A percentile compares a stretch with the other conserved stretches of the same genome.
Evolutionary conservation across 2,113 vertebrate species (phyloP).

Genomic region (Cranoglanis bouderius): DNA sequence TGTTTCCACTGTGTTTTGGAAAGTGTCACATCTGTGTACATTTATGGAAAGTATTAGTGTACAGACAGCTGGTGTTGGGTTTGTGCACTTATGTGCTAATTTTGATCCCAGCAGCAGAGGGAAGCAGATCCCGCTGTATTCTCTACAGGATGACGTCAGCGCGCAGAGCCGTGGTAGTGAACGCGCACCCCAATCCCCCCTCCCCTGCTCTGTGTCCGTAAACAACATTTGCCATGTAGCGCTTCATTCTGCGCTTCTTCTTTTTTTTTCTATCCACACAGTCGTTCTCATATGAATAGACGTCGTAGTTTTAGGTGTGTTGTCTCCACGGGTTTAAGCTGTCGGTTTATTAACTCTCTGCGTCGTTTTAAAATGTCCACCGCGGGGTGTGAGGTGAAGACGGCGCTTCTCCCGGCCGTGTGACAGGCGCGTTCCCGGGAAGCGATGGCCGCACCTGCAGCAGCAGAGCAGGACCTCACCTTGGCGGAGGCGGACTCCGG

Average conservation of each 20-base stretch:
- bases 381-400: constrained; percentile 51
- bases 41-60: neutral
- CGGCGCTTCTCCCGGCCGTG: constrained; percentile 32
- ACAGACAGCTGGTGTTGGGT: neutral
- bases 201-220: constrained; percentile 48
- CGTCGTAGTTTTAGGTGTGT: neutral
- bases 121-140: constrained; percentile 27
- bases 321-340: neutral
- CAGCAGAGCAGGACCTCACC: constrained; percentile 75
- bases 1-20: too few relatives aligned
- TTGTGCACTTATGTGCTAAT: neutral
- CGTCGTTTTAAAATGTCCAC: constrained; percentile 40
- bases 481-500: constrained; percentile 72
- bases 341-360: constrained; percentile 46
- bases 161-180: constrained; percentile 68
- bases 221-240: constrained; percentile 63
- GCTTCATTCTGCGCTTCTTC: constrained; percentile 43
- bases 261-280: neutral
- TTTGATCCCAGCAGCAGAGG: constrained; percentile 57
- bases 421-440: constrained; percentile 38
- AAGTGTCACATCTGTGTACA: neutral
- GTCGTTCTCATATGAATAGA: neutral
- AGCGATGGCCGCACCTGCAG: constrained; percentile 75
- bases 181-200: too few relatives aligned
- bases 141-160: constrained; percentile 71